Evolutionary conservation across 1,140 invertebrate species (phyloP).

Genomic region (Dendroctonus ponderosae): DNA sequence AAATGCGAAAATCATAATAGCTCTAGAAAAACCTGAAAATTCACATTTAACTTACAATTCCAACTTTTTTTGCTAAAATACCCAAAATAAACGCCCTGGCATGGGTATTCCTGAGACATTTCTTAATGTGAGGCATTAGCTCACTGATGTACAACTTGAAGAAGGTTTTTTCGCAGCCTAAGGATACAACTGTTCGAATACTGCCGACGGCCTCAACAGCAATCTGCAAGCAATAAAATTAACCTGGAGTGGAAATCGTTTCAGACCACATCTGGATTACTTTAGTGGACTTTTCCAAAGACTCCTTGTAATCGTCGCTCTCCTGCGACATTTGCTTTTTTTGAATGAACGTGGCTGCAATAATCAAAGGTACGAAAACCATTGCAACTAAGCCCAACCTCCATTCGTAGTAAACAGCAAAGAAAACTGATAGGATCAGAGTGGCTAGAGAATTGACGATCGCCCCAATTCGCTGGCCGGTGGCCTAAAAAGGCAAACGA

Average conservation of each 20-base stretch:
- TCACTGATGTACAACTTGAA: conserved; percentile 59
- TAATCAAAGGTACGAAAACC: conserved; percentile 75
- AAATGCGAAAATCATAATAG: conserved; percentile 78
- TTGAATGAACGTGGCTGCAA: conserved; percentile 74
- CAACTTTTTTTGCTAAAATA: background rate
- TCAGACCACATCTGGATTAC: conserved; percentile 32
- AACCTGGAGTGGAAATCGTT: background rate
- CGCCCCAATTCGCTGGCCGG: conserved; percentile 75
- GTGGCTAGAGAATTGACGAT: conserved; percentile 77
- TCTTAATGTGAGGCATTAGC: conserved; percentile 53
- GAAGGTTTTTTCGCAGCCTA: conserved; percentile 69
- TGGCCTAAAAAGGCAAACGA: conserved; percentile 58
- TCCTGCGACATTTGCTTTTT: conserved; percentile 51
- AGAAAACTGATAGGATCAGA: conserved; percentile 64
- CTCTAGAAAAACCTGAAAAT: conserved; percentile 74
- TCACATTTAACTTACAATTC: background rate
- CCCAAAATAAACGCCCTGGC: conserved; percentile 73
- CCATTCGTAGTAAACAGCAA: conserved; percentile 79
- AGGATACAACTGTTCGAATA: conserved; percentile 74
- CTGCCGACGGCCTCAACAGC: conserved; percentile 79
- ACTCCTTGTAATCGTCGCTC: conserved; percentile 50
- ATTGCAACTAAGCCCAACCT: conserved; percentile 76
- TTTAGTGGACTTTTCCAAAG: conserved; percentile 57
- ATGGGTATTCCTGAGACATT: conserved; percentile 61
- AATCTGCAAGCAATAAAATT: conserved; percentile 45